Conservation (phyloP, 2,888 invertebrate species). For the Meiosimyza decipiens region DNA sequence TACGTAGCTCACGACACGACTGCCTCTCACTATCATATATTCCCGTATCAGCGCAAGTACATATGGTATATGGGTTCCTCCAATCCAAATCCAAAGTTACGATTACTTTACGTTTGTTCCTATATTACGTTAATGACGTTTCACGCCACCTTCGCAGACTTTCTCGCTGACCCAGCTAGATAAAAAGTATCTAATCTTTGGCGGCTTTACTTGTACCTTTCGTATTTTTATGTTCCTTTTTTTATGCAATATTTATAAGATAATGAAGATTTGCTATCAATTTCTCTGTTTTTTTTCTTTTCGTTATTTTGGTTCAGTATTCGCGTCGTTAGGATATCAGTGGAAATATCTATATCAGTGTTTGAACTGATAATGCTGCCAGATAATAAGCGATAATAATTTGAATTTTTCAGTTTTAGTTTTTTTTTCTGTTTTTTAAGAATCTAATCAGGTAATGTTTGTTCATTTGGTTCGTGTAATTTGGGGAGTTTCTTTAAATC, state of each 20-base stretch:
- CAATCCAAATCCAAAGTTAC: background rate
- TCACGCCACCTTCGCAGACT: constrained; percentile 44
- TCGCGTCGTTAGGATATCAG: constrained; percentile 55
- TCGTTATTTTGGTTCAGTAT: background rate
- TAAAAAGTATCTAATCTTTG: constrained; percentile 64
- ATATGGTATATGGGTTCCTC: no score
- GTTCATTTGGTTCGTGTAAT: constrained; percentile 22
- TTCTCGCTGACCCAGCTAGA: constrained; percentile 60
- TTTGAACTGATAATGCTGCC: constrained; percentile 66
- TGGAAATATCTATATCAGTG: constrained; percentile 54
- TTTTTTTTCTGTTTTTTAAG: constrained; percentile 10
- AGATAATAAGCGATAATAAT: constrained; percentile 66
- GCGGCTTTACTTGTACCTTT: background rate
- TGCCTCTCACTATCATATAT: background rate
- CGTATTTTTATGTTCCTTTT: constrained; percentile 35
- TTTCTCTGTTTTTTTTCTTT: constrained; percentile 41
- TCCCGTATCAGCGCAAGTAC: no score
- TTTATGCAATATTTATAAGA: constrained; percentile 61
- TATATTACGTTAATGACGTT: constrained; percentile 46
- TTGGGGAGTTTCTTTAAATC: constrained; percentile 28
- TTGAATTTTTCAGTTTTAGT: constrained; percentile 63
- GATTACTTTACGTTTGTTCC: no score
- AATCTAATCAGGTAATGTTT: constrained; percentile 31
- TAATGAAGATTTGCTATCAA: constrained; percentile 66
- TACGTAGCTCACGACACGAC: background rate